Evolutionary conservation across 2,797 vertebrate species (phyloP), one percentile per base, ranked within the genome.

Genomic region (Chiloscyllium punctatum): DNA sequence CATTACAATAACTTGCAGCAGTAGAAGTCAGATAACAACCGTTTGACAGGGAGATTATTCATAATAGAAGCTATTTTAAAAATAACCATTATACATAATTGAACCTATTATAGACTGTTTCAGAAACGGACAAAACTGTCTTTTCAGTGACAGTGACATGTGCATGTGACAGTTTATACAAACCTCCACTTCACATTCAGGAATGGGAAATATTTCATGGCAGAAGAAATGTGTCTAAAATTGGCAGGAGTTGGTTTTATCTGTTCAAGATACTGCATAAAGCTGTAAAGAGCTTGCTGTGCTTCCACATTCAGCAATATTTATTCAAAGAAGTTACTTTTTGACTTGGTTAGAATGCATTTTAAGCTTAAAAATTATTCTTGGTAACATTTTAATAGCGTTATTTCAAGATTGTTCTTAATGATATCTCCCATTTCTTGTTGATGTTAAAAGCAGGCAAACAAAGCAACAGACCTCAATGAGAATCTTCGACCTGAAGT

Each of bases 21-120:
- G 95, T 74, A 33, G 90, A 95, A 96, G 97, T 97, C 98, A 98
- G 97, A 98, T 98, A 98, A 98, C 98, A 98, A 98, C 97, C 97
- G 97, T 98, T 98, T 97, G 97, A 97, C 68, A 71, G 96, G 96
- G 96, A 97, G 97, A 98, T 98, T 98, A 98, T 97, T 97, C 98
- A 97, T 98, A 97, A 97, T 97, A 98, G 98, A 98, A 97, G 97
- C 98, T 98, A 97, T 98, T 98, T 98, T 98, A 97, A 98, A 98
- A 98, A 97, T 98, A 97, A 97, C 98, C 97, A 98, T 98, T 98
- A 98, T 97, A 98, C 97, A 98, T 98, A 98, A 98, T 98, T 97
- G 98, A 98, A 98, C 98, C 98, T 98, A 98, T 98, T 98, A 98
- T 97, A 98, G 97, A 97, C 97, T 97, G 97, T 97, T 98, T 97